These are phyloP conservation scores for Bubo scandiacus DNA, from an alignment of 2,113 vertebrate species.

Conservation along the genomic window DNA sequence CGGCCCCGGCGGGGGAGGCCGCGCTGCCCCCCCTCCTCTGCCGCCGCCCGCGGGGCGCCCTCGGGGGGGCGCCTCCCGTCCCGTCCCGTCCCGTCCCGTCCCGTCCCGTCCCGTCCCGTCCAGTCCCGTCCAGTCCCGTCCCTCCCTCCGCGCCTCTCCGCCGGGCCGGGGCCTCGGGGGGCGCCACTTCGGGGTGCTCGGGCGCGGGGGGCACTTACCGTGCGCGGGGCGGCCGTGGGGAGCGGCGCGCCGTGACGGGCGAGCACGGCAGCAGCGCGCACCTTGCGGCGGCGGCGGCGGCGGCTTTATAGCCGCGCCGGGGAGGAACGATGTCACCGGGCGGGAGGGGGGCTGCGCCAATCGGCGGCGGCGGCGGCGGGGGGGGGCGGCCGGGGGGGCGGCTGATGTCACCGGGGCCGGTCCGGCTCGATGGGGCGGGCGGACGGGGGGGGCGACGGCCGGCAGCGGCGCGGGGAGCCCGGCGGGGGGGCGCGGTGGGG, in stretches of 20 bases:
- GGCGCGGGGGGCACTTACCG: not conserved
- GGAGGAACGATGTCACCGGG: slow-evolving; percentile 79
- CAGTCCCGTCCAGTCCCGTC: too few relatives aligned
- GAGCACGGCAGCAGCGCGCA: slow-evolving; percentile 72
- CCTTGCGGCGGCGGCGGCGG: slow-evolving; percentile 53
- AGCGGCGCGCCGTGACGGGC: slow-evolving; percentile 2
- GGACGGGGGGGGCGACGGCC: slow-evolving; percentile 69
- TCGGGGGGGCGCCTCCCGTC: not conserved
- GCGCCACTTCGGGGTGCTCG: not conserved
- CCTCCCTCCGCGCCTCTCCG: not conserved
- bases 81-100: not conserved
- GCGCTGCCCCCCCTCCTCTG: not conserved
- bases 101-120: not conserved
- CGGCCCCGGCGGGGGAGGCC: not conserved
- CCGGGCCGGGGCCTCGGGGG: not conserved
- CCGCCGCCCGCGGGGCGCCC: not conserved
- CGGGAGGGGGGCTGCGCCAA: slow-evolving; percentile 78
- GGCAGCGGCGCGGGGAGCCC: too few relatives aligned
- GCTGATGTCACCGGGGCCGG: slow-evolving; percentile 83
- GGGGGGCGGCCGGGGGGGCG: slow-evolving; percentile 45
- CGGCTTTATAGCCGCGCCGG: slow-evolving; percentile 81
- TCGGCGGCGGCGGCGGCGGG: slow-evolving; percentile 60
- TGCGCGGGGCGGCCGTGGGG: not conserved
- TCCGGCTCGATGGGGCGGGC: slow-evolving; percentile 78
- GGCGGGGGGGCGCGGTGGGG: too few relatives aligned